A percentile compares a stretch with the other conserved stretches of the same genome.
Evolutionary conservation across 2,113 vertebrate genomes (phyloP).

Genomic region (Cinclus mexicanus): DNA sequence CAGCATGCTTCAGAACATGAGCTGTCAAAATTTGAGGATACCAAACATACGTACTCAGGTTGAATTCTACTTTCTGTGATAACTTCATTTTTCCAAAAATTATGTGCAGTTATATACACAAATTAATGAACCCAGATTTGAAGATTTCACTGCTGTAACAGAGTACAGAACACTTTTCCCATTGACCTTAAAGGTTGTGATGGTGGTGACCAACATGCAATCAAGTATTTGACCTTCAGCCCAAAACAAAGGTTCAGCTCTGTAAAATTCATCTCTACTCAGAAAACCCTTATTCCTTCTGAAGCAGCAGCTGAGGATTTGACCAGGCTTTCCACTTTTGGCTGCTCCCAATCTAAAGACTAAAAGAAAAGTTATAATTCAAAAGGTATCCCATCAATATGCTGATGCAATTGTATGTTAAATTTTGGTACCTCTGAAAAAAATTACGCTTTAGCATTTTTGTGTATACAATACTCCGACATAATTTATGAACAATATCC

Average conservation of each 20-base stretch:
- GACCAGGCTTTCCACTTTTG: background rate
- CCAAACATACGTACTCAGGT: fast-evolving
- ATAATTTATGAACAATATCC: background rate
- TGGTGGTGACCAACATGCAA: background rate
- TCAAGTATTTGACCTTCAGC: background rate
- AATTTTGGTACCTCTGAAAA: background rate
- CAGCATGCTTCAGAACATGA: background rate
- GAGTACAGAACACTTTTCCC: background rate
- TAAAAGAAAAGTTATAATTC: background rate
- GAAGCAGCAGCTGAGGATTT: background rate
- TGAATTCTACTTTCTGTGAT: background rate
- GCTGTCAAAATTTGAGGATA: background rate
- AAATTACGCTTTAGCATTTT: background rate
- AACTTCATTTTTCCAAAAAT: background rate
- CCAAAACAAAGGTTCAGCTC: background rate
- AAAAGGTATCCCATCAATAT: background rate
- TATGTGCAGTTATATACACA: background rate
- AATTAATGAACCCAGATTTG: background rate
- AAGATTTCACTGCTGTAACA: background rate
- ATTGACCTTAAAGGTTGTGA: background rate
- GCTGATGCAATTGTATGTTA: background rate
- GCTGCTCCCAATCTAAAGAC: background rate
- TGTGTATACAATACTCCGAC: background rate
- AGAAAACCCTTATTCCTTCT: background rate
- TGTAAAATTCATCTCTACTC: background rate